phyloP scores from a whole-genome alignment of 1,140 invertebrate genomes.

The Lasaia peninsularis region DNA sequence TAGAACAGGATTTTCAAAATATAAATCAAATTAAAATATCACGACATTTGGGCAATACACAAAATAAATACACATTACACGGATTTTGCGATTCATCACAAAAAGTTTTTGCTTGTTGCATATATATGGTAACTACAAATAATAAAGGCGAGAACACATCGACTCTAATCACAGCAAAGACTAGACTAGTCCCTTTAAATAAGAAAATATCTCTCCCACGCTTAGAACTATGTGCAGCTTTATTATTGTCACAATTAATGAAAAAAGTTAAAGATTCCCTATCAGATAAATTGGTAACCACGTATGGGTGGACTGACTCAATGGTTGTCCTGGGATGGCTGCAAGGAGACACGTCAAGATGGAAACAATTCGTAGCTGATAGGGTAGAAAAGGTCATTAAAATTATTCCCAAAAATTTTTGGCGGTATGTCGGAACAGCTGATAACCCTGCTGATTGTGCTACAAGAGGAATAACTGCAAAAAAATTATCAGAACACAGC shows the following conservation, averaged over 20 bases:
- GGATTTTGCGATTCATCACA: constrained; percentile 37
- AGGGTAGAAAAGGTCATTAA: constrained; percentile 15
- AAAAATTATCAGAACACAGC: not conserved
- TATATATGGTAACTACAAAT: constrained; percentile 27
- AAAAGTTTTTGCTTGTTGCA: constrained; percentile 23
- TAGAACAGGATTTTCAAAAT: not conserved
- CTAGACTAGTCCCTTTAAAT: constrained; percentile 17
- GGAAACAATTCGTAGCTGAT: constrained; percentile 21
- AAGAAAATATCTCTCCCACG: constrained; percentile 22
- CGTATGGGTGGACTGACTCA: constrained; percentile 20
- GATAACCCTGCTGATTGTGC: not conserved
- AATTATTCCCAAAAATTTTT: not conserved
- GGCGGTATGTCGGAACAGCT: not conserved
- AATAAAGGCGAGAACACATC: constrained; percentile 14
- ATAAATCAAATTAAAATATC: constrained; percentile 14
- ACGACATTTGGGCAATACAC: constrained; percentile 16
- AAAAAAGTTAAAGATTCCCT: constrained; percentile 19
- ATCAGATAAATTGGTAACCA: not conserved
- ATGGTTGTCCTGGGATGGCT: constrained; percentile 24
- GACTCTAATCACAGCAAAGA: constrained; percentile 18
- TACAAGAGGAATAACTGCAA: not conserved
- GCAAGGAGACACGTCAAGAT: constrained; percentile 1
- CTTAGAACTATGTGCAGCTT: constrained; percentile 24
- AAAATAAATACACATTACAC: constrained; percentile 14
- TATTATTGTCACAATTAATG: constrained; percentile 25